Percentiles rank a stretch among this genome's conserved stretches.
phyloP scores from a whole-genome alignment of 2,888 invertebrate species.

The Pammene fasciana region DNA sequence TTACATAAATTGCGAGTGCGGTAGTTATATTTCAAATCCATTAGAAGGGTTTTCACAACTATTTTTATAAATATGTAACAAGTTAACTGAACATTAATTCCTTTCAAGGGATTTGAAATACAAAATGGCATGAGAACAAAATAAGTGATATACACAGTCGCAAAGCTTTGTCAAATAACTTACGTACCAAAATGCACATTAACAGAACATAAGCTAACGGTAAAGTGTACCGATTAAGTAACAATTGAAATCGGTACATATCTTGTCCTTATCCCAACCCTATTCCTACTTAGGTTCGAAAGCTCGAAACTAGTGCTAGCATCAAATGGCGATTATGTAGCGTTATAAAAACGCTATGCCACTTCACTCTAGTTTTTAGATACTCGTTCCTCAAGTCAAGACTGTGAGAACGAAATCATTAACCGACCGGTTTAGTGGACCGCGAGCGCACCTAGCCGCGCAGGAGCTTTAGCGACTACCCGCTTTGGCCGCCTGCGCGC shows the following conservation, averaged over 20 bases:
- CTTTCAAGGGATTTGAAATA: conserved; percentile 12
- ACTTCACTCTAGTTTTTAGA: conserved; percentile 82
- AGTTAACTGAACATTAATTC: background rate
- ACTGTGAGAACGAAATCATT: conserved; percentile 78
- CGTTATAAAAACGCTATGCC: conserved; percentile 77
- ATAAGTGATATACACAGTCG: conserved; percentile 6
- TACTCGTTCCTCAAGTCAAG: conserved; percentile 77
- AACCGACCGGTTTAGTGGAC: conserved; percentile 64
- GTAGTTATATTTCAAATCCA: conserved; percentile 13
- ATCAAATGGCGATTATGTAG: conserved; percentile 67
- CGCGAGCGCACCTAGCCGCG: conserved; percentile 62
- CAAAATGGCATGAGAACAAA: background rate
- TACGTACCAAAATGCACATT: conserved; percentile 15
- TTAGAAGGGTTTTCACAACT: background rate
- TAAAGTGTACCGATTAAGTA: conserved; percentile 16
- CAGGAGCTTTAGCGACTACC: conserved; percentile 56
- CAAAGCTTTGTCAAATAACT: conserved; percentile 8
- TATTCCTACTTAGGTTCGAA: background rate
- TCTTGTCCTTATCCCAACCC: background rate
- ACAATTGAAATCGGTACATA: conserved; percentile 24
- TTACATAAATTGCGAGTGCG: conserved; percentile 10
- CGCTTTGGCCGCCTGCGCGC: conserved; percentile 67
- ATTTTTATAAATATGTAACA: background rate
- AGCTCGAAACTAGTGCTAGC: conserved; percentile 16
- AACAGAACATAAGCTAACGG: conserved; percentile 23